Evolutionary conservation across 2,888 invertebrate genomes (phyloP), one percentile per base, ranked within the genome.

Genomic region (Ophion ventricosus): DNA sequence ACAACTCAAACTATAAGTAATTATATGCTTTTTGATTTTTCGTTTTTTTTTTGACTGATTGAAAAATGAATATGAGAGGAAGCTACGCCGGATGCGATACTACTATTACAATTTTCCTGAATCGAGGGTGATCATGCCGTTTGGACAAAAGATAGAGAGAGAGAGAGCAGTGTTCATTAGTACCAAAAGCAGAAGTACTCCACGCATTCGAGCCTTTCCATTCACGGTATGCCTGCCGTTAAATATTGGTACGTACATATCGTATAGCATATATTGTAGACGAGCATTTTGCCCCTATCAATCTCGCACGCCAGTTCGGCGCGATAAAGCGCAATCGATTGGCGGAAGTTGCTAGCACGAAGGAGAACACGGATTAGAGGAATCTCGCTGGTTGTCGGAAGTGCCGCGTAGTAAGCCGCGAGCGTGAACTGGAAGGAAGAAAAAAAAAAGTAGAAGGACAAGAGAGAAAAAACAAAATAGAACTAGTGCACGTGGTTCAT

Each of bases 271-370:
- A 59, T 25, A 70, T 57, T 35, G 43, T 1, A 23, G 59, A 29
- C n/a, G 49, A 66, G 20, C 74, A 57, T 74, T 67, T 66, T n/a
- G 57, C 43, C 59, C 40, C 40, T 57, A 66, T 84, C 63, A 72
- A 76, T 84, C 78, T 82, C 77, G 73, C 63, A 54, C 69, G 69
- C 73, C 61, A 54, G 40, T 67, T 74, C 61, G 61, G 54, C 20
- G 54, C 25, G 72, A 69, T 63, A 64, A 61, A 54, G 59, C 73
- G 82, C 80, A 77, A 85, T 85, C 79, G 85, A 85, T 85, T 85
- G 66, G 82, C 82, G 85, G 85, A 85, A 82, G 73, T 66, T 59
- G 64, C 54, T 25, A 40, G 84, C 29, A 75, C n/a, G 57, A 66
- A 57, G 61, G 72, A 76, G 63, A 77, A 84, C 77, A 73, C 66